A percentile compares a stretch with the other conserved stretches of the same genome.
Conservation (phyloP, 2,113 vertebrate genomes). For the Aptenodytes patagonicus region DNA sequence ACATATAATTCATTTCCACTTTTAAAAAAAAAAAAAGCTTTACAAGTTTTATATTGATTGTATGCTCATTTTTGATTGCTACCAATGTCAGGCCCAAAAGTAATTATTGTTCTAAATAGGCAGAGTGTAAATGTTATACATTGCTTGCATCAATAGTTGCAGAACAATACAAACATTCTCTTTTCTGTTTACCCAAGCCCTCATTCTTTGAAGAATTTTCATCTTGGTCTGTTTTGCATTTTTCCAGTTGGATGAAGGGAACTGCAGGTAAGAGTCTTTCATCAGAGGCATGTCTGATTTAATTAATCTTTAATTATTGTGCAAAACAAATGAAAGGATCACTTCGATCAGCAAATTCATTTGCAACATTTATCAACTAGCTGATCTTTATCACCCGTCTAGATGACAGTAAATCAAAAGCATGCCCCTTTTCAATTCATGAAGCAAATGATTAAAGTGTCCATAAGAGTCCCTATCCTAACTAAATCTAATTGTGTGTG, state of each 20-base stretch:
- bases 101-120: neutral
- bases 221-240: neutral
- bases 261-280: constrained; percentile 48
- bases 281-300: constrained; percentile 63
- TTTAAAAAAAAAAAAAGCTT: neutral
- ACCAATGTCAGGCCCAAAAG: neutral
- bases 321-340: constrained; percentile 59
- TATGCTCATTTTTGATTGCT: neutral
- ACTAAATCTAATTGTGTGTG: constrained; percentile 57
- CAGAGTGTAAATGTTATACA: neutral
- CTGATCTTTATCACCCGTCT: constrained; percentile 55
- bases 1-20: neutral
- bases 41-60: neutral
- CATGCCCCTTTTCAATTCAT: constrained; percentile 29
- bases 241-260: constrained; percentile 35
- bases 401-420: constrained; percentile 69
- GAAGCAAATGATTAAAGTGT: constrained; percentile 65
- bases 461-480: constrained; percentile 24
- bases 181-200: neutral
- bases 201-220: neutral
- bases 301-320: constrained; percentile 75
- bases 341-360: constrained; percentile 57
- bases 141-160: neutral
- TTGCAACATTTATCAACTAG: constrained; percentile 58
- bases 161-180: neutral